phyloP scores from a whole-genome alignment of 1,140 invertebrate genomes.

The Daktulosphaira vitifoliae region DNA sequence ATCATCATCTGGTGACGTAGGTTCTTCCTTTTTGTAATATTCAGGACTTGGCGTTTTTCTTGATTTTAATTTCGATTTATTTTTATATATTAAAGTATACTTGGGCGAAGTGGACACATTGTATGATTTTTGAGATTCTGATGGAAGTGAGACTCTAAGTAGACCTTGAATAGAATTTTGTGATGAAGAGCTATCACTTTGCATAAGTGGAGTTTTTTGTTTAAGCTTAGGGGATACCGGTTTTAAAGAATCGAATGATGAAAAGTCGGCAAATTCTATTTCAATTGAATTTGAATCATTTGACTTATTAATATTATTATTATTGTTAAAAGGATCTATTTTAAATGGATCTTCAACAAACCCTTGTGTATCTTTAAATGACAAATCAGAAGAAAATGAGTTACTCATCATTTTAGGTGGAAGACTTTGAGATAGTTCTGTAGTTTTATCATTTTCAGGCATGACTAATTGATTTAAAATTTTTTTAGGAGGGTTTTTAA shows the following conservation, averaged over 20 bases:
- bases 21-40: constrained; percentile 26
- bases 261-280: constrained; percentile 46
- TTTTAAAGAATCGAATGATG: constrained; percentile 37
- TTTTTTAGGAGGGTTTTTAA: constrained; percentile 87
- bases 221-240: constrained; percentile 5
- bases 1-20: constrained; percentile 23
- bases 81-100: constrained; percentile 37
- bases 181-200: constrained; percentile 30
- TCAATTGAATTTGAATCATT: constrained; percentile 54
- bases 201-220: constrained; percentile 28
- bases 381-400: constrained; percentile 24
- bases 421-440: constrained; percentile 15
- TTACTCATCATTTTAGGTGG: constrained; percentile 3
- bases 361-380: constrained; percentile 44
- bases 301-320: constrained; percentile 40
- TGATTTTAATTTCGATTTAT: constrained; percentile 36
- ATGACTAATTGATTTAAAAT: constrained; percentile 70
- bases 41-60: constrained; percentile 35
- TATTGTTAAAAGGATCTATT: constrained; percentile 56
- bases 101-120: constrained; percentile 32
- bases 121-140: constrained; percentile 46
- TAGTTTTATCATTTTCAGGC: constrained; percentile 30
- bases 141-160: constrained; percentile 57
- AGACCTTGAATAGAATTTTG: constrained; percentile 46
- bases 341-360: constrained; percentile 63